Evolutionary conservation across 2,888 invertebrate species (phyloP).

Genomic region (Drosophila demipolita): DNA sequence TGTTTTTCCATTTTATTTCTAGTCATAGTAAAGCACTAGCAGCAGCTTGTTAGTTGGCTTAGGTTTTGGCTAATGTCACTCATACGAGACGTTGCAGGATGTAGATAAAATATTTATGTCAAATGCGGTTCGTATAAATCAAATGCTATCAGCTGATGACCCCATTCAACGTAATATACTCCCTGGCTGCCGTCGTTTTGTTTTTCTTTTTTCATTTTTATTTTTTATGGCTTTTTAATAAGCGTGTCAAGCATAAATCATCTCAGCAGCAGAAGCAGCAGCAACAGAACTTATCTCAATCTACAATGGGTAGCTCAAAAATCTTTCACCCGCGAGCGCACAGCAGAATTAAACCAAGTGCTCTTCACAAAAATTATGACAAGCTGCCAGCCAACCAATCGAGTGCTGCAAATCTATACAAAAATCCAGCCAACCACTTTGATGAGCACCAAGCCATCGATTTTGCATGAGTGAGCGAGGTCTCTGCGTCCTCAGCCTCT

Average conservation of each 20-base stretch:
- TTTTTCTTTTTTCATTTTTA: conserved; percentile 2
- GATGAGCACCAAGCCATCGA: conserved; percentile 79
- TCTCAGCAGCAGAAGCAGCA: conserved; percentile 32
- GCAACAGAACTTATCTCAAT: conserved; percentile 68
- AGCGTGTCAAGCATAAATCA: conserved; percentile 80
- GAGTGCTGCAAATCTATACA: conserved; percentile 23
- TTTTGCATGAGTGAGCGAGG: conserved; percentile 70
- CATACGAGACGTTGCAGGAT: conserved; percentile 74
- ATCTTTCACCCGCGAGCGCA: conserved; percentile 58
- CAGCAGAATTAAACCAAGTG: conserved; percentile 66
- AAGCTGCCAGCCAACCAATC: conserved; percentile 60
- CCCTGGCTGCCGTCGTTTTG: conserved; percentile 21
- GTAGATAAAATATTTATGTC: conserved; percentile 74
- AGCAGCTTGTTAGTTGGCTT: conserved; percentile 60
- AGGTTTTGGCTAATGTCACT: conserved; percentile 74
- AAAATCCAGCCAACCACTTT: conserved; percentile 49
- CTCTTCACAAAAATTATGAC: conserved; percentile 74
- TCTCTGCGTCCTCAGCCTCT: background rate
- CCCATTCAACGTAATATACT: conserved; percentile 49
- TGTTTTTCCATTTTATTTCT: conserved; percentile 53
- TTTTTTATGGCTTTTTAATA: conserved; percentile 73
- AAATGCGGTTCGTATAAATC: conserved; percentile 73
- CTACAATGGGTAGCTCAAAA: conserved; percentile 52
- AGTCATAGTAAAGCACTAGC: conserved; percentile 1
- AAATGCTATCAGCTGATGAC: conserved; percentile 78